Evolutionary conservation across 2,797 vertebrate genomes (phyloP).

Genomic region (Eulemur rubriventer): DNA sequence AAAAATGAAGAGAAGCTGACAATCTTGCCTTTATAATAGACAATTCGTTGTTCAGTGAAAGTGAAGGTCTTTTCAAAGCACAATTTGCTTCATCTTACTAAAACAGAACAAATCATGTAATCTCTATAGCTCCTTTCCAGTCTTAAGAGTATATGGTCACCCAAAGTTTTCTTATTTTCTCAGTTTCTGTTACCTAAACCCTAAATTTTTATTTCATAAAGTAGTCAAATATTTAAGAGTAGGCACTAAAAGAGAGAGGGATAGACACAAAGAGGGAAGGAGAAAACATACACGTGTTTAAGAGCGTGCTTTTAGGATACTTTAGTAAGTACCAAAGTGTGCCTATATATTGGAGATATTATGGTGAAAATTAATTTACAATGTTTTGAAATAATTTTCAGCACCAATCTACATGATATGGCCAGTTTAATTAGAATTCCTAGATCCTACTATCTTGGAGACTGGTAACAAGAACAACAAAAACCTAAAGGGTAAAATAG

Average conservation of each 20-base stretch:
- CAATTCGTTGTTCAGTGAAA: constrained; percentile 51
- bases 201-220: constrained; percentile 22
- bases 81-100: constrained; percentile 41
- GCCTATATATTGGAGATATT: not conserved
- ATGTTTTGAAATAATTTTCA: constrained; percentile 7
- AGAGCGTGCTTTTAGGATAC: not conserved
- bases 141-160: constrained; percentile 4
- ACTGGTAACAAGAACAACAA: not conserved
- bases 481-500: not conserved
- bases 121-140: not conserved
- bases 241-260: not conserved
- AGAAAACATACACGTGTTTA: not conserved
- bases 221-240: not conserved
- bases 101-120: constrained; percentile 16
- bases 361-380: constrained; percentile 4
- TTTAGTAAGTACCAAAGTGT: not conserved
- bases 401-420: not conserved
- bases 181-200: constrained; percentile 36
- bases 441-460: not conserved
- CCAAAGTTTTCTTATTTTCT: not conserved
- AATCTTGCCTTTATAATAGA: constrained; percentile 47
- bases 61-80: constrained; percentile 47
- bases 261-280: not conserved
- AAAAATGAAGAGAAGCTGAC: constrained; percentile 21
- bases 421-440: not conserved